Base-by-base conservation (phyloP, 2,888 invertebrate species). In the Corythucha ciliata region DNA sequence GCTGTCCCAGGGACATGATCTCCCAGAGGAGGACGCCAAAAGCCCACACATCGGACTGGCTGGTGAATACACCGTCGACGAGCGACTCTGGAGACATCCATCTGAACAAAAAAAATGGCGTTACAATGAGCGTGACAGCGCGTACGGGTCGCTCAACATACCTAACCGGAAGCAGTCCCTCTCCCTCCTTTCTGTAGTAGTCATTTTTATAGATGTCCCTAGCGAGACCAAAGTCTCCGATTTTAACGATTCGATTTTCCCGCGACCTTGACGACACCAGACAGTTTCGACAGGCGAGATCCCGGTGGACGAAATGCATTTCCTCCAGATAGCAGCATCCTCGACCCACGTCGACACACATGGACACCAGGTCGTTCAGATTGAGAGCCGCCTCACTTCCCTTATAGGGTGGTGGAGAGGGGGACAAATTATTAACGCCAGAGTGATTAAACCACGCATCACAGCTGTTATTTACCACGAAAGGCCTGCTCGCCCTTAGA, bases 31-130 rank as follows among this genome's bases (percentile, higher is more conserved):
- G 72, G 0, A 97, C 86, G 0, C 86, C 89, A 71, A 90, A 91
- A 0, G 90, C 83, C 96, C 96, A 96, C 4, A 96, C 93, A 68
- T 97, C 97, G 0, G 92, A 91, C 66, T 96, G 94, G 44, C 88
- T 87, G 0, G 94, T 93, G 67, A 96, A 98, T 1, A 96, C 85
- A 0, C 96, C 94, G 66, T 96, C 94, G 2, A 91, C 83, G 10
- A 97, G 71, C 21, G 93, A 91, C 70, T 98, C 98, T 1, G 96
- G 96, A 0, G 94, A 84, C 94, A 98, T 96, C 97, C 97, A 97
- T 33, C 69, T 64, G 51, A 24, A 24, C n/a, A n/a, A n/a, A n/a
- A n/a, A n/a, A n/a, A 6, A 18, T 16, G 14, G 18, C 5, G 14
- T 16, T 34, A 16, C 10, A 10, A 7, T 6, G 7, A 40, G 5